Percentiles rank a stretch among this genome's conserved stretches.
These are phyloP conservation scores for Saimiri boliviensis DNA, from an alignment of 2,113 vertebrate species.

Conservation along the genomic window DNA sequence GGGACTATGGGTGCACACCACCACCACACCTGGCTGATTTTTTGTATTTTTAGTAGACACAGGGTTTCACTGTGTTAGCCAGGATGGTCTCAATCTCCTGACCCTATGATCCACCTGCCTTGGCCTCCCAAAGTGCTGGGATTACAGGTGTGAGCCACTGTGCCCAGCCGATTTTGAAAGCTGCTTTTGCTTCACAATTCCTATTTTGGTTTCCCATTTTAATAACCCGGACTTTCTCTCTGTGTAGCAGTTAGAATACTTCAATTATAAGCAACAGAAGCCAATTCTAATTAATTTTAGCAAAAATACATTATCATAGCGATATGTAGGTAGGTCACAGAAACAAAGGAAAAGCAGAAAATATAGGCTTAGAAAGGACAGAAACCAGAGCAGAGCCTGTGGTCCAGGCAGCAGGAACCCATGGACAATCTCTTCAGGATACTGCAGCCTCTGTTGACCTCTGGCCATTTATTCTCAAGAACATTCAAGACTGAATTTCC, in stretches of 20 bases:
- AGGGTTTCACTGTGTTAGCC: too few relatives aligned
- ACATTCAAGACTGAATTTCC: neutral
- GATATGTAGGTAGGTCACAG: neutral
- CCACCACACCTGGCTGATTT: too few relatives aligned
- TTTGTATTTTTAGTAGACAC: too few relatives aligned
- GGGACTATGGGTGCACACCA: too few relatives aligned
- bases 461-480: neutral
- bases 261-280: neutral
- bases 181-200: slow-evolving; percentile 28
- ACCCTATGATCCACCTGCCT: too few relatives aligned
- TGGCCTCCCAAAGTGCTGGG: too few relatives aligned
- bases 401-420: neutral
- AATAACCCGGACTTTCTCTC: slow-evolving; percentile 8
- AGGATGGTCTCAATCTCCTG: too few relatives aligned
- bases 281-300: slow-evolving; percentile 22
- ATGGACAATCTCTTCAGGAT: neutral
- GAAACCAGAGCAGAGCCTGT: neutral
- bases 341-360: slow-evolving; percentile 39
- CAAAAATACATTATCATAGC: neutral
- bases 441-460: neutral
- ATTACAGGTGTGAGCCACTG: too few relatives aligned
- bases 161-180: neutral
- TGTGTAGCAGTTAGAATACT: neutral
- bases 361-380: neutral
- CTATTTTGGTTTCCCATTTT: slow-evolving; percentile 6